These are phyloP conservation scores for Erebia epiphron DNA, from an alignment of 2,888 invertebrate genomes.

Conservation along the genomic window DNA sequence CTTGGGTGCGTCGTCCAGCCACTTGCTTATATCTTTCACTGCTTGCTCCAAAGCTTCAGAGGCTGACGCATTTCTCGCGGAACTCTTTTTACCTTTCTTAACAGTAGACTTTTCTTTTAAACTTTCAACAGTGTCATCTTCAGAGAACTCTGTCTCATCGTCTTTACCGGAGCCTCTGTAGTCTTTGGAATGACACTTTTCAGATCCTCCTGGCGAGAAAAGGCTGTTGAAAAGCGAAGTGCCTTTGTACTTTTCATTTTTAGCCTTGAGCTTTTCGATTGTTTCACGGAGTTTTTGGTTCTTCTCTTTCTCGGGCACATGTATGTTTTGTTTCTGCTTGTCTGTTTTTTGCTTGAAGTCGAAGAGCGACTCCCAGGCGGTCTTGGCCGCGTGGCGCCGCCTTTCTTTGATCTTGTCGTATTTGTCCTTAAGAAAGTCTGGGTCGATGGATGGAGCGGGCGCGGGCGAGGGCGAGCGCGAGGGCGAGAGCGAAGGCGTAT, in stretches of 20 bases:
- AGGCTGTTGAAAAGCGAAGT: conserved; percentile 61
- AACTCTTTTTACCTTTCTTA: conserved; percentile 73
- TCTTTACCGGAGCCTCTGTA: conserved; percentile 27
- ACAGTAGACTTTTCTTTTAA: conserved; percentile 53
- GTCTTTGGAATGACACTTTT: conserved; percentile 27
- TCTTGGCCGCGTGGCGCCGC: conserved; percentile 77
- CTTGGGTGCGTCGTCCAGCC: conserved; percentile 93
- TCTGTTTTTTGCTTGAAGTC: conserved; percentile 72
- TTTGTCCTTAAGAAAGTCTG: conserved; percentile 81
- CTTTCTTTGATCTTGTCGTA: conserved; percentile 85
- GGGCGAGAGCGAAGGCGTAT: conserved; percentile 69
- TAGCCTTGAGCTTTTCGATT: conserved; percentile 85
- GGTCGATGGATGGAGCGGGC: conserved; percentile 59
- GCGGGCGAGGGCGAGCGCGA: conserved; percentile 67
- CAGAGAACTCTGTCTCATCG: conserved; percentile 40
- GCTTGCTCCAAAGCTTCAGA: conserved; percentile 85
- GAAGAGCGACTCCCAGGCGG: conserved; percentile 74
- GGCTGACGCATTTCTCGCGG: conserved; percentile 81
- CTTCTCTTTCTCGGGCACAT: conserved; percentile 73
- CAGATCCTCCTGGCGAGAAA: conserved; percentile 51
- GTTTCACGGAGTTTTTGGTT: conserved; percentile 81
- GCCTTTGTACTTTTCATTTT: conserved; percentile 81
- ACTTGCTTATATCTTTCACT: conserved; percentile 93
- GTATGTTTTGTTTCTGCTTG: conserved; percentile 65
- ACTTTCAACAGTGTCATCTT: conserved; percentile 41